A percentile compares a stretch with the other conserved stretches of the same genome.
phyloP scores from a whole-genome alignment of 2,113 vertebrate genomes.

The Laticauda laticaudata region DNA sequence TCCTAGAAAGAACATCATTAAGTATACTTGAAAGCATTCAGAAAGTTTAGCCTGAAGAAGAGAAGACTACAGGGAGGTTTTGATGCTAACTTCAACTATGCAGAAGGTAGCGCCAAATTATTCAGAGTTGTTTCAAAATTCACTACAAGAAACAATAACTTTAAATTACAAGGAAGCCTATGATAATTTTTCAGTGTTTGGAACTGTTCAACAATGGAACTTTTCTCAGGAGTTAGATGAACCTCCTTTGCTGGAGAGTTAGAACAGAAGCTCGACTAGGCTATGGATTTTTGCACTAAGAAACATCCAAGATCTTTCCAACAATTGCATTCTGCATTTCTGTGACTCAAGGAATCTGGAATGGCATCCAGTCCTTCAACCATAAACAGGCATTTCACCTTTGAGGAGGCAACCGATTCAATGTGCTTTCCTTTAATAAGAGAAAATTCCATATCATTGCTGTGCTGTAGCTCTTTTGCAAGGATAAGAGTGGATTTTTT shows the following conservation, averaged over 20 bases:
- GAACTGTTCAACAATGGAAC: not conserved
- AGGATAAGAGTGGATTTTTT: not conserved
- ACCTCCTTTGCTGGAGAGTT: not conserved
- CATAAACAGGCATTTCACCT: not conserved
- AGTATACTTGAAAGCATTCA: not conserved
- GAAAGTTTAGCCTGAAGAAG: not conserved
- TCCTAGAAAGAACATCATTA: not conserved
- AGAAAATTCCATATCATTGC: not conserved
- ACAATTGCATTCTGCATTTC: not conserved
- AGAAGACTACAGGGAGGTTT: not conserved
- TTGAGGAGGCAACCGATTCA: slow-evolving; percentile 32
- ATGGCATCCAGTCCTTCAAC: not conserved
- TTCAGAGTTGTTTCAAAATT: not conserved
- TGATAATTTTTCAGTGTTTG: not conserved
- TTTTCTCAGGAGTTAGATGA: not conserved
- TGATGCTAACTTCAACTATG: not conserved
- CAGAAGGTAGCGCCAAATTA: not conserved
- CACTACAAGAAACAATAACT: not conserved
- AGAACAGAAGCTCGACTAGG: not conserved
- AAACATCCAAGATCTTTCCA: not conserved
- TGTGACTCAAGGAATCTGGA: not conserved
- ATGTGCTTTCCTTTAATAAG: slow-evolving; percentile 28
- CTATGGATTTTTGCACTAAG: not conserved
- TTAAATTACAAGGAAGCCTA: not conserved
- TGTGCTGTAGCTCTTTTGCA: not conserved